Percentiles rank a stretch among this genome's conserved stretches.
phyloP scores from a whole-genome alignment of 2,797 vertebrate species.

The Phaenicophaeus curvirostris region DNA sequence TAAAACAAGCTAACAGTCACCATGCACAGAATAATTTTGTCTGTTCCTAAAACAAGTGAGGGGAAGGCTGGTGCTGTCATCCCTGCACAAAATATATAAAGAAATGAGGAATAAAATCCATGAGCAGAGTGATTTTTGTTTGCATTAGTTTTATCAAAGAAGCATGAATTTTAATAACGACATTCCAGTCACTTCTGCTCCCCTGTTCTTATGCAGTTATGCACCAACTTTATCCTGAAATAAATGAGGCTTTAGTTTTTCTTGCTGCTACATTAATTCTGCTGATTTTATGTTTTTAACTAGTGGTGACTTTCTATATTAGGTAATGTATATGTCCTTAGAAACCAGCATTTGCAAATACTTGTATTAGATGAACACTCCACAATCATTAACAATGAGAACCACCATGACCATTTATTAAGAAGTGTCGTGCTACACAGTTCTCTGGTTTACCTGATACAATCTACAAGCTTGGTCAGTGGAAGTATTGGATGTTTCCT shows the following conservation, averaged over 20 bases:
- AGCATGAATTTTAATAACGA: conserved; percentile 1
- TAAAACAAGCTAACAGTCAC: background rate
- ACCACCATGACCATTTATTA: background rate
- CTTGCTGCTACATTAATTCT: background rate
- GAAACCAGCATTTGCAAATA: background rate
- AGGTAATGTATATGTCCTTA: background rate
- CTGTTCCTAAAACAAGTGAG: background rate
- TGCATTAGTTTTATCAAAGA: background rate
- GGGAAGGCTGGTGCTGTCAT: background rate
- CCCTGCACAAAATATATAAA: background rate
- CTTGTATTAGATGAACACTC: background rate
- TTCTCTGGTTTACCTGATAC: background rate
- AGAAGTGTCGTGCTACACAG: background rate
- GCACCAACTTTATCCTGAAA: background rate
- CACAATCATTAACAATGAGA: background rate
- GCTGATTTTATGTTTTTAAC: background rate
- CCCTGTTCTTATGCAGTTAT: background rate
- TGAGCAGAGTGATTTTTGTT: background rate
- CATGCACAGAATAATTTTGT: background rate
- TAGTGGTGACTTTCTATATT: background rate
- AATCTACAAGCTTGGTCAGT: background rate
- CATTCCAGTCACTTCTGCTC: background rate
- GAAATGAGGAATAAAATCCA: background rate
- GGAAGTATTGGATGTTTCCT: background rate
- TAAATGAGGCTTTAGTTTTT: conserved; percentile 22